Conservation (phyloP, 2,113 vertebrate genomes). For the Salvelinus namaycush region DNA sequence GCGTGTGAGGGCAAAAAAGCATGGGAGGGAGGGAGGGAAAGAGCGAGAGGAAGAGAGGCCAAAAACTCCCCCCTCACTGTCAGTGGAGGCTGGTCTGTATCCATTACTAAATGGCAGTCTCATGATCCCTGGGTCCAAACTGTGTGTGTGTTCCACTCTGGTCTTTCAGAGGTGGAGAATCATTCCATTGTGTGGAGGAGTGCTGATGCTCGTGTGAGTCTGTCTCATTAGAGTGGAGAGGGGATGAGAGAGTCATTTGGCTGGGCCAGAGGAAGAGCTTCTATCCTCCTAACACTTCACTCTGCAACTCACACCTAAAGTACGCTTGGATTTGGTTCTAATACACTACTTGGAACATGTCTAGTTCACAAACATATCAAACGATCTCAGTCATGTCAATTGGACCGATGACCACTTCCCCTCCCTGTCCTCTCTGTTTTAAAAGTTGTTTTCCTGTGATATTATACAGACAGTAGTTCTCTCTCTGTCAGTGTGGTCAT, state of each 20-base stretch:
- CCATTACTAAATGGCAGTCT: slow-evolving; percentile 47
- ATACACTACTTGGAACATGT: too few relatives aligned
- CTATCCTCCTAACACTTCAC: background rate
- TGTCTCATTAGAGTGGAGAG: slow-evolving; percentile 4
- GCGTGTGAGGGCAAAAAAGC: background rate
- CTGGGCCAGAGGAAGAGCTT: background rate
- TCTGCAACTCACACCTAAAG: too few relatives aligned
- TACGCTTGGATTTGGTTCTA: too few relatives aligned
- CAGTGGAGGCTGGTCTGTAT: slow-evolving; percentile 11
- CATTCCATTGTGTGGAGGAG: slow-evolving; percentile 42
- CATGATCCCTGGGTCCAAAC: slow-evolving; percentile 42
- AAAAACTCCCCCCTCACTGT: slow-evolving; percentile 20
- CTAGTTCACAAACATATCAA: too few relatives aligned
- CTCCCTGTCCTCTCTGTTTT: too few relatives aligned
- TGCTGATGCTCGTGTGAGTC: slow-evolving; percentile 31
- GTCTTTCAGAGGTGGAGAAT: slow-evolving; percentile 35
- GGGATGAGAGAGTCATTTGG: background rate
- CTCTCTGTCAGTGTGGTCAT: too few relatives aligned
- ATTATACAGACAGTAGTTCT: too few relatives aligned
- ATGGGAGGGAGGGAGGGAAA: background rate
- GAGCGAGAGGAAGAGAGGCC: background rate
- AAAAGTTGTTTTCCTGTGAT: too few relatives aligned
- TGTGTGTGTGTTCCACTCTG: slow-evolving; percentile 1
- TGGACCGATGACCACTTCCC: too few relatives aligned
- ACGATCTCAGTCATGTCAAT: too few relatives aligned